These are phyloP conservation scores for Geodia barretti DNA, from an alignment of 37 sponge, comb jelly and placozoan genomes.

Conservation along the genomic window DNA sequence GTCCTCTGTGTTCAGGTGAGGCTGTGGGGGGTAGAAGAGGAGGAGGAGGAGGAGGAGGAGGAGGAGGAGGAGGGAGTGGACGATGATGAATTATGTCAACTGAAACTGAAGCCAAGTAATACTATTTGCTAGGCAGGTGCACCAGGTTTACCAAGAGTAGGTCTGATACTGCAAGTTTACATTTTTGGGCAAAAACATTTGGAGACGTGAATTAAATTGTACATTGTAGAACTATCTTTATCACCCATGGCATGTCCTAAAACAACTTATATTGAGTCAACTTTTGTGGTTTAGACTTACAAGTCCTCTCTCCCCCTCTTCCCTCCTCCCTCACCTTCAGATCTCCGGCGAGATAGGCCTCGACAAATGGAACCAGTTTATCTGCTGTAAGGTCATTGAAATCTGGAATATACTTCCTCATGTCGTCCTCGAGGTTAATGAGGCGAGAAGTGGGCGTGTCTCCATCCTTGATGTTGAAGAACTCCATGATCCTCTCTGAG, in stretches of 20 bases:
- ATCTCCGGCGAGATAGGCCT: conserved; percentile 76
- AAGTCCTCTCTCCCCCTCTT: neutral
- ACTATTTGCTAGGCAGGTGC: too few species aligned
- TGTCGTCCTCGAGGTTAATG: conserved; percentile 82
- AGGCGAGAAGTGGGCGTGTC: conserved; percentile 67
- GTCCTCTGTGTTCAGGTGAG: conserved; percentile 87
- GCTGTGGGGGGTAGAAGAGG: conserved; percentile 28
- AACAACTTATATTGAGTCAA: too few species aligned
- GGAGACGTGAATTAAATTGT: too few species aligned
- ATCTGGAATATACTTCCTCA: conserved; percentile 86
- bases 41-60: neutral
- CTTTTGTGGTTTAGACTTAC: too few species aligned
- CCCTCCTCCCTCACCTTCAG: conserved; percentile 60
- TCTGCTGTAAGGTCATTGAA: conserved; percentile 71
- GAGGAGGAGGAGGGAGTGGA: neutral
- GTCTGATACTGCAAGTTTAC: too few species aligned
- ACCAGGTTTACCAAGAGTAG: too few species aligned
- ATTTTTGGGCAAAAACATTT: too few species aligned
- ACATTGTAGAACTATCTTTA: too few species aligned
- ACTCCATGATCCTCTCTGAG: conserved; percentile 75
- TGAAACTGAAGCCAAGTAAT: too few species aligned
- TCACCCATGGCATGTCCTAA: too few species aligned
- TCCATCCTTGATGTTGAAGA: conserved; percentile 77
- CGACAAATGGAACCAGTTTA: conserved; percentile 62
- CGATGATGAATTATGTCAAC: too few species aligned